Percentiles rank a stretch among this genome's conserved stretches.
Evolutionary conservation across 1,140 invertebrate species (phyloP).

Genomic region (Mercenaria mercenaria): DNA sequence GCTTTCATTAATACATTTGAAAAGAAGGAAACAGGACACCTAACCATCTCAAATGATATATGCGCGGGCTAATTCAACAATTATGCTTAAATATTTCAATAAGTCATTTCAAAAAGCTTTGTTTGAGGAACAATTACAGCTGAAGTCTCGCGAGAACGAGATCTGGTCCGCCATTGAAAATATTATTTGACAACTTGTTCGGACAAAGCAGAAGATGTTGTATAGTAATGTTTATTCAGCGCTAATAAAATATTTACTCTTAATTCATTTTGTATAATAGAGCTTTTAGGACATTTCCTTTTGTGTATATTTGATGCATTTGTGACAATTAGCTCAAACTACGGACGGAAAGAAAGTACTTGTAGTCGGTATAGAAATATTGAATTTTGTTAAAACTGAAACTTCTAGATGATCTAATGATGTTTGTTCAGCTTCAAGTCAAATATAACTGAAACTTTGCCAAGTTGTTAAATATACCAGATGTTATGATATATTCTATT

Average conservation of each 20-base stretch:
- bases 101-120: conserved; percentile 25
- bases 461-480: background rate
- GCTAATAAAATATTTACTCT: conserved; percentile 25
- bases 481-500: background rate
- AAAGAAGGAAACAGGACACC: conserved; percentile 33
- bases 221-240: conserved; percentile 23
- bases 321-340: background rate
- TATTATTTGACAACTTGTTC: conserved; percentile 16
- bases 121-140: background rate
- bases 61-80: conserved; percentile 34
- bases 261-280: conserved; percentile 32
- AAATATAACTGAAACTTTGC: background rate
- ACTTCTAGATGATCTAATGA: too few relatives aligned
- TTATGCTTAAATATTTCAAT: conserved; percentile 52
- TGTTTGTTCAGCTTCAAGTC: background rate
- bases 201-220: conserved; percentile 25
- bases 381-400: conserved; percentile 12
- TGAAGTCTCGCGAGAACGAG: conserved; percentile 26
- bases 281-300: conserved; percentile 32
- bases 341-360: background rate
- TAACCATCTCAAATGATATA: conserved; percentile 24
- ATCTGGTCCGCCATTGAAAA: conserved; percentile 22
- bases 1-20: conserved; percentile 14
- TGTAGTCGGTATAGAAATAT: background rate
- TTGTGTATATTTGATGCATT: conserved; percentile 3